Evolutionary conservation across 2,888 invertebrate species (phyloP), one percentile per base, ranked within the genome.

Genomic region (Anticlea derivata): DNA sequence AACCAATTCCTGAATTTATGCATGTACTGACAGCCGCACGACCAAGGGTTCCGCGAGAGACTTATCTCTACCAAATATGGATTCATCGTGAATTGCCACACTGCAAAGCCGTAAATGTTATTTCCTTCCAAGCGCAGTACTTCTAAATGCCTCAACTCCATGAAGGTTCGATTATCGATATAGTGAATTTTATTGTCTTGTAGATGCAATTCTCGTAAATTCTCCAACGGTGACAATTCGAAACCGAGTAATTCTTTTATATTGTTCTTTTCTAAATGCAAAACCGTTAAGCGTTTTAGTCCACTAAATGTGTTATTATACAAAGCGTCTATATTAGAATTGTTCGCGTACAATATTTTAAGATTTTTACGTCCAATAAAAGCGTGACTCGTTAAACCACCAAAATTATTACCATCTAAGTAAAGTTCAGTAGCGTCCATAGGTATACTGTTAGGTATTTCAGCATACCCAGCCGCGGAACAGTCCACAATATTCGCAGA

Each of bases 391-490:
- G 95, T 94, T 68, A 98, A 92, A 77, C 96, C 95, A 57, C 95
- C 94, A 79, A 98, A 95, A 76, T 96, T 94, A 79, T 98, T 97
- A 55, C 98, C 97, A 81, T 98, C 98, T 68, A 98, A 93, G 85
- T 97, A 97, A 51, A 98, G 94, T 89, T 97, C 97, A 20, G 98
- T 98, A 63, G 98, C 97, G 86, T 98, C 97, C 97, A 98, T 98
- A 54, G 98, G 98, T 67, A 98, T 94, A 60, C 95, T 94, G 58
- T 94, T 95, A 7, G 97, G 97, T 92, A 97, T 94, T 79, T 94
- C 94, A 12, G 94, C 93, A 86, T 96, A 96, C 53, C 94, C 94
- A 23, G 95, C 94, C 49, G 92, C 94, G 10, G 96, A 96, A 86
- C 98, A 98, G 83, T 97, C 97, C 63, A 98, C 97, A 63, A 98